A percentile compares a stretch with the other conserved stretches of the same genome.
phyloP scores from a whole-genome alignment of 2,797 vertebrate species.

The Sciurus carolinensis region DNA sequence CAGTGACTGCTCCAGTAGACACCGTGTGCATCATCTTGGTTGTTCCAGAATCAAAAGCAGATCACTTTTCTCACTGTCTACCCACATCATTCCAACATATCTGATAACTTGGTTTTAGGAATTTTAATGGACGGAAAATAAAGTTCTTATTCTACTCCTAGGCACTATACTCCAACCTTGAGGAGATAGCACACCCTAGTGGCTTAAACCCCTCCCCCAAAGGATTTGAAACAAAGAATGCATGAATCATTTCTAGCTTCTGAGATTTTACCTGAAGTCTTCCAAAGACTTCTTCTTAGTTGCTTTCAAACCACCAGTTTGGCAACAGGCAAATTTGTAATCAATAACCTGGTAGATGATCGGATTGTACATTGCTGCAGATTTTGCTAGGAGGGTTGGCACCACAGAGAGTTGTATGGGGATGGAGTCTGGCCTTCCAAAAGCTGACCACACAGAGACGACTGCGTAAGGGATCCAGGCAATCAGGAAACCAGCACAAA shows the following conservation, averaged over 20 bases:
- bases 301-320: slow-evolving; percentile 85
- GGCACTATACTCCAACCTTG: not conserved
- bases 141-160: not conserved
- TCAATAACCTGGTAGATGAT: slow-evolving; percentile 98
- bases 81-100: not conserved
- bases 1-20: not conserved
- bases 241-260: not conserved
- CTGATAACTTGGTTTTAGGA: not conserved
- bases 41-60: not conserved
- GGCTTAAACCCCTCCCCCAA: not conserved
- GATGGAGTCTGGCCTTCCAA: slow-evolving; percentile 93
- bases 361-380: slow-evolving; percentile 98
- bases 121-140: not conserved
- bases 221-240: not conserved
- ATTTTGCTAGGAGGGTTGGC: slow-evolving; percentile 96
- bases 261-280: slow-evolving; percentile 91
- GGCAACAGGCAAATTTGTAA: slow-evolving; percentile 91
- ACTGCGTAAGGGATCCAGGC: slow-evolving; percentile 98
- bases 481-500: slow-evolving; percentile 96
- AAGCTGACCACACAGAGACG: slow-evolving; percentile 96
- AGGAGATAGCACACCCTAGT: not conserved
- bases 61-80: not conserved
- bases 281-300: slow-evolving; percentile 89
- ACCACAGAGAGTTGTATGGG: slow-evolving; percentile 95
- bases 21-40: not conserved